These are phyloP conservation scores for Diplodus sargus DNA, from an alignment of 2,797 vertebrate species.

Conservation along the genomic window DNA sequence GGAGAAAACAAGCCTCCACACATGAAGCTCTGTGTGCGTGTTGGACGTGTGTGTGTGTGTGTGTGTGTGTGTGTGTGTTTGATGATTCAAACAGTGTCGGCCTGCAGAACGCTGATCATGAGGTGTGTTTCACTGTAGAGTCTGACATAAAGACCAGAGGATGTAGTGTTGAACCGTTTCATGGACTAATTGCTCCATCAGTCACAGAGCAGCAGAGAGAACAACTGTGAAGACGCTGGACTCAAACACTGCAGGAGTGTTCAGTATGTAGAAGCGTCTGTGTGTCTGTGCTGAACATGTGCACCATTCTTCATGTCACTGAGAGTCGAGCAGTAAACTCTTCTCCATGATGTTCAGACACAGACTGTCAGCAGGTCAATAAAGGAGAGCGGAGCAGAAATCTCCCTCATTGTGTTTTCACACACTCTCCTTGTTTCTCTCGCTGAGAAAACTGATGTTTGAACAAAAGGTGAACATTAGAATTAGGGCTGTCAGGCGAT, in stretches of 20 bases:
- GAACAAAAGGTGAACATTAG: no score
- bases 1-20: no score
- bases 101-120: not conserved
- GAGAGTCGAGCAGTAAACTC: not conserved
- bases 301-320: not conserved
- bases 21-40: not conserved
- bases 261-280: not conserved
- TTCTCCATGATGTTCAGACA: not conserved
- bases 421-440: not conserved
- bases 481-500: no score
- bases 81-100: conserved; percentile 1
- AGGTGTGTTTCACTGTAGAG: conserved; percentile 9
- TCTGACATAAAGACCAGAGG: conserved; percentile 32
- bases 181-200: conserved; percentile 37
- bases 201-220: conserved; percentile 34
- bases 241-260: conserved; percentile 12
- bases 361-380: conserved; percentile 20
- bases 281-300: conserved; percentile 5
- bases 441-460: not conserved
- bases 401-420: not conserved
- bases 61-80: not conserved
- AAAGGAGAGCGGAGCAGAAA: not conserved
- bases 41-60: not conserved
- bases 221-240: conserved; percentile 4
- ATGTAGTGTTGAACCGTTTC: conserved; percentile 24